These are phyloP conservation scores for Drosophila sulfurigaster DNA, from an alignment of 1,140 invertebrate genomes.

Conservation along the genomic window DNA sequence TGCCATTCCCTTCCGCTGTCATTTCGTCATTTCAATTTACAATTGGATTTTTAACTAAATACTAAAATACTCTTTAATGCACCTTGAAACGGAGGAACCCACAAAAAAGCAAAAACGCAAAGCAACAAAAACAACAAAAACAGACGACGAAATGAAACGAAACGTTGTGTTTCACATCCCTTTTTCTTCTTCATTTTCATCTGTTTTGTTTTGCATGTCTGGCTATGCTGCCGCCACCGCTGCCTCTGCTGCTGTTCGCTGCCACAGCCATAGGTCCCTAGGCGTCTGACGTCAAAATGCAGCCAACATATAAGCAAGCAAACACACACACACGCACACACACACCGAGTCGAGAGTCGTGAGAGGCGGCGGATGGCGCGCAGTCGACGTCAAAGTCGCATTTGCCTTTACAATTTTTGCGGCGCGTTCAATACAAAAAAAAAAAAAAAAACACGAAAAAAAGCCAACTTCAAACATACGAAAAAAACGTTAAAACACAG, in stretches of 20 bases:
- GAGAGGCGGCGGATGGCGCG: constrained; percentile 30
- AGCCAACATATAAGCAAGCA: constrained; percentile 45
- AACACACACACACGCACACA: constrained; percentile 18
- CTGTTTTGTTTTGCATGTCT: constrained; percentile 69
- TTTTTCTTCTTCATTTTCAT: constrained; percentile 51
- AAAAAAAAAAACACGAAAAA: constrained; percentile 51
- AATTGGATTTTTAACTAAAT: constrained; percentile 35
- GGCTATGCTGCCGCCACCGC: constrained; percentile 22
- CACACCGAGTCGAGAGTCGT: constrained; percentile 21
- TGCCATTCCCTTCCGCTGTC: constrained; percentile 11
- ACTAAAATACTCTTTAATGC: constrained; percentile 34
- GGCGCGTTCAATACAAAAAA: constrained; percentile 66
- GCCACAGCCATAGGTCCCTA: constrained; percentile 32
- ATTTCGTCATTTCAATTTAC: constrained; percentile 22
- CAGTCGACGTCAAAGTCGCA: constrained; percentile 60
- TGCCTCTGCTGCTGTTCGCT: constrained; percentile 18
- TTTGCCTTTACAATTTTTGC: constrained; percentile 73
- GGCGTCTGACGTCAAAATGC: constrained; percentile 76
- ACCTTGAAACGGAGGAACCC: constrained; percentile 22
- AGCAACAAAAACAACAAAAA: neutral
- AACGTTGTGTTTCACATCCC: constrained; percentile 32
- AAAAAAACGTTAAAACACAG: constrained; percentile 45
- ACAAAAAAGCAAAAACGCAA: constrained; percentile 13
- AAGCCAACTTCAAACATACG: constrained; percentile 59
- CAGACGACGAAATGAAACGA: constrained; percentile 11